phyloP scores from a whole-genome alignment of 2,113 vertebrate genomes.

The Xiphophorus couchianus region DNA sequence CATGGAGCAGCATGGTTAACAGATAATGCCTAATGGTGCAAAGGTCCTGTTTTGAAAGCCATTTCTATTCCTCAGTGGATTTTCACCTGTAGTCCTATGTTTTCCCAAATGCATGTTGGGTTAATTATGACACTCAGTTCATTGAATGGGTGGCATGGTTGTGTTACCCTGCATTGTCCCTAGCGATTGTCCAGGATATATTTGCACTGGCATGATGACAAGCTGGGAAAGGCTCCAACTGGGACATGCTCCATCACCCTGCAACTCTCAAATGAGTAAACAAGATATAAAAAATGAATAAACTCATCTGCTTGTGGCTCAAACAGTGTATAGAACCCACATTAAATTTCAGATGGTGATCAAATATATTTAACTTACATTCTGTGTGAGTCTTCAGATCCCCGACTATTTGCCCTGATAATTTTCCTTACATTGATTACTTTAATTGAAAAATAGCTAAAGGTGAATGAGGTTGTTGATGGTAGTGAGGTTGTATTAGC shows the following conservation, averaged over 20 bases:
- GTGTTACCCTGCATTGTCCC: neutral
- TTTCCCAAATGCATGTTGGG: neutral
- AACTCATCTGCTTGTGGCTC: neutral
- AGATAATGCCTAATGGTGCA: neutral
- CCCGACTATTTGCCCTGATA: neutral
- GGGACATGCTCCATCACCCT: neutral
- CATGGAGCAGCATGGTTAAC: neutral
- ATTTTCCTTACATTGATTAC: neutral
- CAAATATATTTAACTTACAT: neutral
- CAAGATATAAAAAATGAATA: neutral
- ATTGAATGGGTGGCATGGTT: neutral
- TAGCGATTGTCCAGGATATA: neutral
- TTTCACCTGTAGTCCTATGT: neutral
- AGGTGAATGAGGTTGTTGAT: neutral
- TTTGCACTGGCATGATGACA: neutral
- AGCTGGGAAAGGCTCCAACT: neutral
- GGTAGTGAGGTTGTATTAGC: no score
- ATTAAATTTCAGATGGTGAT: neutral
- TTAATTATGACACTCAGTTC: neutral
- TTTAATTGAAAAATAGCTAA: neutral
- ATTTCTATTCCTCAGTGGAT: neutral
- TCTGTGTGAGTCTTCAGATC: neutral
- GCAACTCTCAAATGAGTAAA: neutral
- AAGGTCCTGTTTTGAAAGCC: neutral
- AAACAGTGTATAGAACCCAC: neutral